phyloP scores from a whole-genome alignment of 1,140 invertebrate species.

The Panagrolaimus sp. region DNA sequence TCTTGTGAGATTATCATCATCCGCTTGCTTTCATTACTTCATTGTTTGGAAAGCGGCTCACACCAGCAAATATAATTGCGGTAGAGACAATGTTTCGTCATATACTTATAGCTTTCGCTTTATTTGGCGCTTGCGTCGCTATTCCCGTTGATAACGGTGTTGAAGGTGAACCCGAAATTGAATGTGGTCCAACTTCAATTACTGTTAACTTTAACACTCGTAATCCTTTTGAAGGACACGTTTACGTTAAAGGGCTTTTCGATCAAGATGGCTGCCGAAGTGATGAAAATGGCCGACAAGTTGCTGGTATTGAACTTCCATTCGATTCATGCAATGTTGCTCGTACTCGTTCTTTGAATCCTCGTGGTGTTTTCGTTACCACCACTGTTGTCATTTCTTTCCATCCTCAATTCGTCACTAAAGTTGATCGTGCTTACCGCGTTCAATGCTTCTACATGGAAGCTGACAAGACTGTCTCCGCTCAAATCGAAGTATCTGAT shows the following conservation, averaged over 20 bases:
- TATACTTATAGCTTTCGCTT: constrained; percentile 1
- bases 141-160: constrained; percentile 53
- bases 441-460: constrained; percentile 59
- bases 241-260: constrained; percentile 58
- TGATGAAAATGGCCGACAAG: constrained; percentile 57
- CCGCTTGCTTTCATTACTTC: no score
- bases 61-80: no score
- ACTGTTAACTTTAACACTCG: constrained; percentile 59
- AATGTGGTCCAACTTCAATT: constrained; percentile 56
- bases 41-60: no score
- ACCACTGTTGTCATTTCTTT: constrained; percentile 58
- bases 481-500: constrained; percentile 56
- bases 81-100: neutral
- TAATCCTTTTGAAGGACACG: constrained; percentile 58
- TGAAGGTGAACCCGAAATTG: constrained; percentile 50
- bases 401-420: constrained; percentile 57
- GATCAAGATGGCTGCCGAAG: constrained; percentile 54
- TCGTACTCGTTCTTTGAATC: constrained; percentile 56
- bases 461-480: constrained; percentile 57
- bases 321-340: constrained; percentile 58
- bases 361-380: constrained; percentile 55
- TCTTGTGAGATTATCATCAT: no score
- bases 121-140: constrained; percentile 16
- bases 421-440: constrained; percentile 57
- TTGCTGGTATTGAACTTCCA: constrained; percentile 57